These are phyloP conservation scores for Andrena hattorfiana DNA, from an alignment of 2,888 invertebrate genomes.

Conservation along the genomic window DNA sequence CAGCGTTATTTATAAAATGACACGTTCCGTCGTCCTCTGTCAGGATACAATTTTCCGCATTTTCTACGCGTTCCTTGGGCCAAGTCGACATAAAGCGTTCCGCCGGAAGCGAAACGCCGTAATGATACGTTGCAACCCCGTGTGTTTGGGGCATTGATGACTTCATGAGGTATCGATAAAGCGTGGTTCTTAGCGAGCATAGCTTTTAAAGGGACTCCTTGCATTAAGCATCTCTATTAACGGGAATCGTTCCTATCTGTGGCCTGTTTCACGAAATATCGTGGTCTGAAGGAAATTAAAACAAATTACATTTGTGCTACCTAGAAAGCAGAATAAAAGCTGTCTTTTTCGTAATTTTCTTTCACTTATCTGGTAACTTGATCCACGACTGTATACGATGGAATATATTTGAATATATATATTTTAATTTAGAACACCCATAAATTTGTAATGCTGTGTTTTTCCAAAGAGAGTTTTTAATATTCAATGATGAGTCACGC, in stretches of 20 bases:
- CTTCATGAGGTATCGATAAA: constrained; percentile 31
- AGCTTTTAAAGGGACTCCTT: constrained; percentile 1
- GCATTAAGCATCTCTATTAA: constrained; percentile 20
- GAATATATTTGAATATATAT: too few species aligned
- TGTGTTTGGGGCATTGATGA: constrained; percentile 36
- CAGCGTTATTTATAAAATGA: constrained; percentile 50
- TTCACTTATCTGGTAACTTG: background rate
- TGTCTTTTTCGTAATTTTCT: background rate
- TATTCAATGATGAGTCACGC: too few species aligned
- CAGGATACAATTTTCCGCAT: constrained; percentile 61
- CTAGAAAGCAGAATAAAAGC: background rate
- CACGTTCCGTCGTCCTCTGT: constrained; percentile 13
- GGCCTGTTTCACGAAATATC: background rate
- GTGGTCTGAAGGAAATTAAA: too few species aligned
- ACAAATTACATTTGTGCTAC: background rate
- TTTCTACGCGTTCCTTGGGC: constrained; percentile 57
- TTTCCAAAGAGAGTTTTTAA: too few species aligned
- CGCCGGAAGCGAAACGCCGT: constrained; percentile 36
- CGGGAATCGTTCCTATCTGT: background rate
- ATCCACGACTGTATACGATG: too few species aligned
- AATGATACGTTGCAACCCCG: constrained; percentile 28
- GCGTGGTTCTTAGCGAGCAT: background rate
- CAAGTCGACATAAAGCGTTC: constrained; percentile 24
- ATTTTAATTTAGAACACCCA: too few species aligned
- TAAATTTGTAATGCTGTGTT: too few species aligned